Evolutionary conservation across 2,797 vertebrate genomes (phyloP).

Genomic region (Anomalospiza imberbis): DNA sequence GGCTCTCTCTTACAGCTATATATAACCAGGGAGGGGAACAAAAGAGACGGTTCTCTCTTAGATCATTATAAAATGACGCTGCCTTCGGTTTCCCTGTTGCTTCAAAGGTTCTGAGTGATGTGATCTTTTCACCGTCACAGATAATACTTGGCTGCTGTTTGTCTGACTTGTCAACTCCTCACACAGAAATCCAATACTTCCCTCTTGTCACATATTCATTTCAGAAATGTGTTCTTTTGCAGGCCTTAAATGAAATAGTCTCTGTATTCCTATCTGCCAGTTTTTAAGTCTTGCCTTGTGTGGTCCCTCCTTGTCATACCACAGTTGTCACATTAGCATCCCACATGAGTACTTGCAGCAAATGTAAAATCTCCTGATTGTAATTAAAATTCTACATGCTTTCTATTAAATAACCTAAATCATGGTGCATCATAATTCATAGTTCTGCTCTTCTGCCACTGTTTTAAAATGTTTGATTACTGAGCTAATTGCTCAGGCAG

Average conservation of each 20-base stretch:
- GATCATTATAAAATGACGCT: constrained; percentile 36
- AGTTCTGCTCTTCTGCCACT: background rate
- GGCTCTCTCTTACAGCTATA: constrained; percentile 35
- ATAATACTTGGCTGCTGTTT: constrained; percentile 25
- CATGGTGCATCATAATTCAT: background rate
- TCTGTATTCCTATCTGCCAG: background rate
- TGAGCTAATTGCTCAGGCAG: constrained; percentile 1
- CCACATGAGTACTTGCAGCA: background rate
- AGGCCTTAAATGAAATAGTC: background rate
- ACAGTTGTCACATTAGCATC: background rate
- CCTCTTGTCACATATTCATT: constrained; percentile 13
- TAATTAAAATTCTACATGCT: constrained; percentile 19
- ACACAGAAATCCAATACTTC: constrained; percentile 1
- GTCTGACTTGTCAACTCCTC: constrained; percentile 5
- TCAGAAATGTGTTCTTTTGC: background rate
- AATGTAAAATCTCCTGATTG: background rate
- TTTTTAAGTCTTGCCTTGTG: background rate
- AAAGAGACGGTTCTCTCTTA: background rate
- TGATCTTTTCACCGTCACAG: constrained; percentile 10
- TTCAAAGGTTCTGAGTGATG: constrained; percentile 43
- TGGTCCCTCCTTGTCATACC: background rate
- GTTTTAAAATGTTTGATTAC: background rate
- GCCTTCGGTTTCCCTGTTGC: background rate
- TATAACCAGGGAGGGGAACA: background rate
- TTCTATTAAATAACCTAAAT: background rate